phyloP scores from a whole-genome alignment of 2,797 vertebrate species.

The Tokudaia tokunoshimensis region DNA sequence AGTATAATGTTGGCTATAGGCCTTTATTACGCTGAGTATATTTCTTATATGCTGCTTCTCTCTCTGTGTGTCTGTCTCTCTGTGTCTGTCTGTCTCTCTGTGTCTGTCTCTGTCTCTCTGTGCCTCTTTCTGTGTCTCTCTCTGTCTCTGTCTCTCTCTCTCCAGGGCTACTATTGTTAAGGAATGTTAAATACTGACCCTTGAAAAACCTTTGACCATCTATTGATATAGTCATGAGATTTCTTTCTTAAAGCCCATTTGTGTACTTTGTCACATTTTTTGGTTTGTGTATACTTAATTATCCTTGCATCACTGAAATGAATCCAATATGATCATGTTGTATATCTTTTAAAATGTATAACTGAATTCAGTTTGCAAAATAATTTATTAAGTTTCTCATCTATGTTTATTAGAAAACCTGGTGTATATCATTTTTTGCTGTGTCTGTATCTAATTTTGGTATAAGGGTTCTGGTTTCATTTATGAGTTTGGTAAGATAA shows the following conservation, averaged over 20 bases:
- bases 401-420: not conserved
- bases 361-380: not conserved
- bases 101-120: accelerated
- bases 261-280: not conserved
- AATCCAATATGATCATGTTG: not conserved
- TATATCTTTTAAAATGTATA: not conserved
- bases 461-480: not conserved
- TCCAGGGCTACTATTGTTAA: not conserved
- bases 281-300: not conserved
- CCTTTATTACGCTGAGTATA: not conserved
- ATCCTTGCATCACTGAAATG: not conserved
- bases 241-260: not conserved
- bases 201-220: not conserved
- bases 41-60: not conserved
- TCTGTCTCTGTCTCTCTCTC: not conserved
- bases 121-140: no score
- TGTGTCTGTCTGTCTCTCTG: not conserved
- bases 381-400: not conserved
- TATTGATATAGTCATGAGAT: not conserved
- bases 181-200: not conserved
- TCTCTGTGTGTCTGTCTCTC: accelerated
- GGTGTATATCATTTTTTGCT: not conserved
- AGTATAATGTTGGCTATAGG: not conserved
- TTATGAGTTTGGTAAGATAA: not conserved
- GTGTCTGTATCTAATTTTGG: not conserved